Evolutionary conservation across 2,888 invertebrate species (phyloP), one percentile per base, ranked within the genome.

Genomic region (Polyommatus iphigenia): DNA sequence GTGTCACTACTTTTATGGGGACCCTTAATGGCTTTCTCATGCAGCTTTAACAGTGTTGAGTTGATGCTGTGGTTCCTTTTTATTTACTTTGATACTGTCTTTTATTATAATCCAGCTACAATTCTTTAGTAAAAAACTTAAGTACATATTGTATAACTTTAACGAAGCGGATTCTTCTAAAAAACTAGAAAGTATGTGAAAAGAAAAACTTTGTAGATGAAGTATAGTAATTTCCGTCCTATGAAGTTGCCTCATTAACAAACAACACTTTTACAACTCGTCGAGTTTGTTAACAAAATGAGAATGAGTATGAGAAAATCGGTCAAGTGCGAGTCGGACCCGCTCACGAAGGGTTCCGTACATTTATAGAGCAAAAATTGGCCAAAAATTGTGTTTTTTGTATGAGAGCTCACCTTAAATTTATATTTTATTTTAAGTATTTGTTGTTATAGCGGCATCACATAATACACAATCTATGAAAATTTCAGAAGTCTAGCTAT

Each of bases 1-100:
- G 46, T 75, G 75, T 24, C 24, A 50, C 75, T 75, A 29, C 54
- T 50, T 75, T 75, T 75, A 50, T 75, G 29, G 54, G 46, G 50
- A 54, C 18, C 54, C 54, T 54, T 75, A 75, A 75, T 54, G 54
- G 54, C 50, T 75, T 75, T 54, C 54, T 75, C 75, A 54, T 75
- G 75, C 75, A 75, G 54, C 29, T 10, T 73, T 46, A 54, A 75
- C 6, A 75, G 24, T 29, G 75, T 18, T 13, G 50, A 50, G 73
- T 46, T 24, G 67, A 67, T 73, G 41, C 75, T 46, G 46, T 50
- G 15, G 54, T 75, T 73, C 13, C 13, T 15, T 50, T 73, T 29
- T 75, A 75, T 29, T 20, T 73, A 36, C 24, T 73, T 73, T 29
- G 18, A 29, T 62, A 13, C 20, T 62, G 0, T 62, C 24, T 24